Conservation (phyloP, 2,797 vertebrate species). For the Pyrocephalus nanus region DNA sequence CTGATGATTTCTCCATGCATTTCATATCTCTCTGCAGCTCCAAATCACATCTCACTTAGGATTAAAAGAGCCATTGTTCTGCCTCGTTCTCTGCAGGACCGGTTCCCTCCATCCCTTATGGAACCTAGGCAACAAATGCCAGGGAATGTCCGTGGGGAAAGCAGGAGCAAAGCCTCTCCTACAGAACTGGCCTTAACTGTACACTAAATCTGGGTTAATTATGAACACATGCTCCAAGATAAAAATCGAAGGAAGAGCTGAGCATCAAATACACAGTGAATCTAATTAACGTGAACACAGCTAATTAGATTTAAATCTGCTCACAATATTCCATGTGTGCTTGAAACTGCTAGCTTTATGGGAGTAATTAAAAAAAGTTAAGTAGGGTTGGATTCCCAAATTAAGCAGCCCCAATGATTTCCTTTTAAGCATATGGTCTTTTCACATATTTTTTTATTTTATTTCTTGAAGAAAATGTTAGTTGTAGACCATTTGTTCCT, state of each 20-base stretch:
- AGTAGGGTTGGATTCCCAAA: slow-evolving; percentile 48
- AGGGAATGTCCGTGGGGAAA: background rate
- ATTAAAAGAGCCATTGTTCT: background rate
- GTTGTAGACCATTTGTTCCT: background rate
- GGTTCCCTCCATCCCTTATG: rapidly evolving
- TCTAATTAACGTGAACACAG: slow-evolving; percentile 54
- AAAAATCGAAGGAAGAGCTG: slow-evolving; percentile 49
- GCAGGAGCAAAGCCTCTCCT: background rate
- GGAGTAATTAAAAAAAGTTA: slow-evolving; percentile 58
- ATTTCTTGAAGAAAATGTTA: background rate
- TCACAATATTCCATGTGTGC: background rate
- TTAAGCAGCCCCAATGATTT: background rate
- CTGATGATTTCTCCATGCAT: background rate
- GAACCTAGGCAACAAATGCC: background rate
- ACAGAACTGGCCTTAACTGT: background rate
- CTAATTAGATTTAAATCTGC: slow-evolving; percentile 67
- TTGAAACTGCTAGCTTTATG: slow-evolving; percentile 40
- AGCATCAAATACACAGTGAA: slow-evolving; percentile 57
- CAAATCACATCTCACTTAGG: background rate
- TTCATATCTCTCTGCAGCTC: background rate
- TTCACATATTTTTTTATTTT: background rate
- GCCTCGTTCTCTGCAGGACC: background rate
- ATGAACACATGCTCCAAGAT: slow-evolving; percentile 42
- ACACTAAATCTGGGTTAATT: slow-evolving; percentile 57
- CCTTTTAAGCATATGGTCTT: background rate